phyloP scores from a whole-genome alignment of 2,113 vertebrate species.

The Perca flavescens region DNA sequence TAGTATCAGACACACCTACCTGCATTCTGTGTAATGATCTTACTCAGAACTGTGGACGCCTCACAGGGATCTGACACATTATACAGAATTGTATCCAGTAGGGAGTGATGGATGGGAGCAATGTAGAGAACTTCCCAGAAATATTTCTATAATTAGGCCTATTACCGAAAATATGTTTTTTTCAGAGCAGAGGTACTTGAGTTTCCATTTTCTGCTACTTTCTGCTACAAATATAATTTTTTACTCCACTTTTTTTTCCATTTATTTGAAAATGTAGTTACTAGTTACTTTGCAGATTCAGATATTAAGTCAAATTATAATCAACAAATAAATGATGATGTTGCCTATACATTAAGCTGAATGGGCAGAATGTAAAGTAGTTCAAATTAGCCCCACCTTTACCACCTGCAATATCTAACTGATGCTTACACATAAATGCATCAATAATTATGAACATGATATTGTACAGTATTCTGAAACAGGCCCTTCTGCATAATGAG shows the following conservation, averaged over 20 bases:
- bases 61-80: constrained; percentile 43
- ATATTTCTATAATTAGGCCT: constrained; percentile 58
- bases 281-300: neutral
- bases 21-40: constrained; percentile 45
- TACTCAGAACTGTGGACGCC: constrained; percentile 39
- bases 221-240: neutral
- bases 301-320: neutral
- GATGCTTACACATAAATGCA: neutral
- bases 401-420: neutral
- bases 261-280: neutral
- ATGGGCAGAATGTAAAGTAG: neutral
- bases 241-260: neutral
- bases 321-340: neutral
- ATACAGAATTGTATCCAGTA: constrained; percentile 1
- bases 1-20: constrained; percentile 43
- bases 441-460: neutral
- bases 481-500: neutral
- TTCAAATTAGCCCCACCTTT: neutral
- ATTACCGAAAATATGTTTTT: constrained; percentile 12
- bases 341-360: neutral
- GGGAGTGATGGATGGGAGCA: constrained; percentile 29
- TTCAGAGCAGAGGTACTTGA: neutral
- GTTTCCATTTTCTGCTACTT: neutral
- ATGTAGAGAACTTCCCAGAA: constrained; percentile 58
- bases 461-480: neutral